phyloP scores from a whole-genome alignment of 2,888 invertebrate genomes.

The Phyto melanocephala region DNA sequence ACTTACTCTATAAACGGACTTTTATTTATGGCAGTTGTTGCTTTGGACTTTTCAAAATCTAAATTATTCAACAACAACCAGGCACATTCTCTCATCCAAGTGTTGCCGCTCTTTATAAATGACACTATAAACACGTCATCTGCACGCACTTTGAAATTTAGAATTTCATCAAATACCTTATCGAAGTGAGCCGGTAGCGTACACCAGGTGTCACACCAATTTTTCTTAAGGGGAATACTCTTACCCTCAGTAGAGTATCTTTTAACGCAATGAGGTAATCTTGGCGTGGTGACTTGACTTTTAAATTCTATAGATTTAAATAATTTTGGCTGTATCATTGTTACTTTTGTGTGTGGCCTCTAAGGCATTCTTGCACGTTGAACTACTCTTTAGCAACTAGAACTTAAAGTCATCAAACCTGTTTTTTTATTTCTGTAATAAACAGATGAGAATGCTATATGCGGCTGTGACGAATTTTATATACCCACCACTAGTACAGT shows the following conservation, averaged over 20 bases:
- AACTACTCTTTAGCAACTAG: too few species aligned
- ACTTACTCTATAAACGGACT: constrained; percentile 66
- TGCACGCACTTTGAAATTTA: constrained; percentile 62
- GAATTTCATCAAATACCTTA: constrained; percentile 26
- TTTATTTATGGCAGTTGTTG: constrained; percentile 17
- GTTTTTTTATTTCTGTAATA: too few species aligned
- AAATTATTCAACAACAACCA: constrained; percentile 69
- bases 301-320: too few species aligned
- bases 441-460: too few species aligned
- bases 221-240: constrained; percentile 50
- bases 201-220: constrained; percentile 61
- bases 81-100: constrained; percentile 69
- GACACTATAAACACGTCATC: constrained; percentile 68
- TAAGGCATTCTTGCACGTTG: too few species aligned
- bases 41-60: constrained; percentile 63
- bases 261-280: constrained; percentile 14
- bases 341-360: too few species aligned
- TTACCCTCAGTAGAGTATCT: constrained; percentile 33
- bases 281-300: neutral
- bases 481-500: too few species aligned
- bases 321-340: too few species aligned
- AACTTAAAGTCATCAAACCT: too few species aligned
- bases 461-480: too few species aligned
- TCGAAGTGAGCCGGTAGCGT: constrained; percentile 42
- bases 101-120: constrained; percentile 67